Evolutionary conservation across 2,797 vertebrate genomes (phyloP), one percentile per base, ranked within the genome.

Genomic region (Acanthurus leucopareius): DNA sequence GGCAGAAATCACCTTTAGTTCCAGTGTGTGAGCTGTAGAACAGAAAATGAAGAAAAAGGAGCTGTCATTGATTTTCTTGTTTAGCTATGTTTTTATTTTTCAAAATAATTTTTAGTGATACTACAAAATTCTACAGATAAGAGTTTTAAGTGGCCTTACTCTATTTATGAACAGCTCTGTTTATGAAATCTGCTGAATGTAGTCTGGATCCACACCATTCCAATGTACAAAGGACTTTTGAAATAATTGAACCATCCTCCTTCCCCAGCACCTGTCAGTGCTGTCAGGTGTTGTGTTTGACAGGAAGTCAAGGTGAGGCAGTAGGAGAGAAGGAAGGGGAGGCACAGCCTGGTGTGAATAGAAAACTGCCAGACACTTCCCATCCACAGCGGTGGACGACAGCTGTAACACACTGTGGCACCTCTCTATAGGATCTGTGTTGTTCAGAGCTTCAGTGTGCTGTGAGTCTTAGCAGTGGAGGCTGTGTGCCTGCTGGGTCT

Each of bases 401-500:
- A 82, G 75, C 54, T 82, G 70, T 66, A 77, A 69, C 65, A 68
- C 65, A 61, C 32, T 76, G 75, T 76, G 73, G 69, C 70, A 80
- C 58, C 53, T 75, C 69, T 78, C 75, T 38, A 63, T 63, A 80
- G 73, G 49, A 5, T 72, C 25, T 6, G 58, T 54, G 53, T 53
- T 77, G 52, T 78, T 80, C 73, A 79, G 63, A 32, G 77, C 62
- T 49, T 54, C 28, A 64, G 19, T 52, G n/a, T 58, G 61, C 54
- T 53, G 25, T 59, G 53, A 57, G 64, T 9, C 9, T 1, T 14
- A 15, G 45, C 68, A 59, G 3, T 40, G 58, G 48, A 56, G 60
- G 61, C 62, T 68, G 49, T 17, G 16, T 47, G 51, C 63, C 58
- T 59, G 47, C 54, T 80, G 61, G 15, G 15, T 28, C 20, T 58